These are phyloP conservation scores for Calosoma granatense DNA, from an alignment of 1,140 invertebrate species.

Conservation along the genomic window DNA sequence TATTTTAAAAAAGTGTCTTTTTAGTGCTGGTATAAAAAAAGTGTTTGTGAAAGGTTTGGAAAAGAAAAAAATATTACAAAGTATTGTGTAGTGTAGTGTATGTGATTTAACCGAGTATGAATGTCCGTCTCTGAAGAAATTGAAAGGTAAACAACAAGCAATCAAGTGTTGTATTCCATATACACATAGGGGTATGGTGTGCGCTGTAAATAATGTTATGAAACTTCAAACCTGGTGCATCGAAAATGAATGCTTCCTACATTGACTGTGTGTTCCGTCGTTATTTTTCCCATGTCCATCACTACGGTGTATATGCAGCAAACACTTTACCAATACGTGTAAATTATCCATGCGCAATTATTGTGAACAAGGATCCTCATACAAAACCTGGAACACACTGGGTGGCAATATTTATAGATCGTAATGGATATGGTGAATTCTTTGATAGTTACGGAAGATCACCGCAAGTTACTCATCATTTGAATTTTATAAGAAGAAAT, in stretches of 20 bases:
- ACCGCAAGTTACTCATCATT: background rate
- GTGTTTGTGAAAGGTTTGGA: too few relatives aligned
- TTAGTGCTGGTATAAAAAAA: too few relatives aligned
- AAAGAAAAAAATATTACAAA: too few relatives aligned
- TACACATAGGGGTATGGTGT: too few relatives aligned
- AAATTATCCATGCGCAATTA: background rate
- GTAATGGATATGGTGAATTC: slow-evolving; percentile 5
- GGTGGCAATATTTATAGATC: slow-evolving; percentile 1
- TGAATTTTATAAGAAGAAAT: slow-evolving; percentile 10
- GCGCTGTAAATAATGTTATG: too few relatives aligned
- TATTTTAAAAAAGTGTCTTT: too few relatives aligned
- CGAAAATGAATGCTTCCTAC: slow-evolving; percentile 10
- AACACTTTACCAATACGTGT: background rate
- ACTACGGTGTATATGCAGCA: background rate
- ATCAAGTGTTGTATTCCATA: too few relatives aligned
- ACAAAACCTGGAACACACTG: background rate
- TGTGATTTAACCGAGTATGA: too few relatives aligned
- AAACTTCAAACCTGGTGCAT: too few relatives aligned
- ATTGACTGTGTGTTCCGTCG: background rate
- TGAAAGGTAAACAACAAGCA: too few relatives aligned
- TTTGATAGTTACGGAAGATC: slow-evolving; percentile 9
- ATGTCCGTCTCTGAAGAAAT: too few relatives aligned
- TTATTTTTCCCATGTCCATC: background rate
- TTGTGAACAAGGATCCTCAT: slow-evolving; percentile 11
- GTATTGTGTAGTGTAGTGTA: too few relatives aligned